Conservation (phyloP, 2,888 invertebrate species). For the Escarpia spicata region DNA sequence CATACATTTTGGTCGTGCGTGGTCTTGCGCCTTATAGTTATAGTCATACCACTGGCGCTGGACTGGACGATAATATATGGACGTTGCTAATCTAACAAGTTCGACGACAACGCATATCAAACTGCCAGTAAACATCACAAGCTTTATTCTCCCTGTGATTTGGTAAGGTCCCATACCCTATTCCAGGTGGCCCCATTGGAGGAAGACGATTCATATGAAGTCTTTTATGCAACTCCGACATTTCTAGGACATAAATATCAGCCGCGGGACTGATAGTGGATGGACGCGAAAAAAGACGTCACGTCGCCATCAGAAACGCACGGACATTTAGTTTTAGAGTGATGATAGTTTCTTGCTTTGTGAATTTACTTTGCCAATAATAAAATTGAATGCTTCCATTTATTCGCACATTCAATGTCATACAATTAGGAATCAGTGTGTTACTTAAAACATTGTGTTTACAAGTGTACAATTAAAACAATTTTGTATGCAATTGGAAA, state of each 20-base stretch:
- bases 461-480: not conserved
- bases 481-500: not conserved
- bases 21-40: no score
- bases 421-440: not conserved
- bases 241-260: not conserved
- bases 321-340: not conserved
- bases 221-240: slow-evolving; percentile 24
- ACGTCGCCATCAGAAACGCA: not conserved
- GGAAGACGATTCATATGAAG: slow-evolving; percentile 21
- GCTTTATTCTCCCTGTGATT: not conserved
- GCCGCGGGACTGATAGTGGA: not conserved
- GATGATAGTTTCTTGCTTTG: not conserved
- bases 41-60: not conserved
- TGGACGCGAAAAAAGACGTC: not conserved
- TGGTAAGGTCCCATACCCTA: not conserved
- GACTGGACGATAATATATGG: not conserved
- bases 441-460: not conserved
- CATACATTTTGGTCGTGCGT: no score
- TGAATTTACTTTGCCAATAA: not conserved
- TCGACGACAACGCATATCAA: not conserved
- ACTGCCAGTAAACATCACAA: not conserved
- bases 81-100: not conserved
- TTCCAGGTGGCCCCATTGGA: slow-evolving; percentile 18
- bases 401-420: not conserved
- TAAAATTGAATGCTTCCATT: not conserved